phyloP scores from a whole-genome alignment of 2,888 invertebrate species.

The Eupithecia dodoneata region DNA sequence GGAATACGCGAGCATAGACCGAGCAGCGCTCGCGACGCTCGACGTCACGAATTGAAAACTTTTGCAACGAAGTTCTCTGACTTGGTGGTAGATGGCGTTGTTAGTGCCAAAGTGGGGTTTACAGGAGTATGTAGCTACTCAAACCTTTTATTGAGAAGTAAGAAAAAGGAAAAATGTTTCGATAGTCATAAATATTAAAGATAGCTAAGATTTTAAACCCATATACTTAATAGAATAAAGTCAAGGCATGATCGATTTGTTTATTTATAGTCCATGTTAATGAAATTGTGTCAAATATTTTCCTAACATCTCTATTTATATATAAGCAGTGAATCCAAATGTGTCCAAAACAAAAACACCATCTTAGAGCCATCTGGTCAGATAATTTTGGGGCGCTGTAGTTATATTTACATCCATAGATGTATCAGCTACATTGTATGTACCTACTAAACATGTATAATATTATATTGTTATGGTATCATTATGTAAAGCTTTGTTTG shows the following conservation, averaged over 20 bases:
- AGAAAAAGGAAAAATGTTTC: background rate
- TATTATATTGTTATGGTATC: constrained; percentile 40
- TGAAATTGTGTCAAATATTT: background rate
- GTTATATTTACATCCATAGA: constrained; percentile 26
- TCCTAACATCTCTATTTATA: background rate
- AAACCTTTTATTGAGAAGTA: background rate
- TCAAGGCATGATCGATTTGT: background rate
- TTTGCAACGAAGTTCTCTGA: constrained; percentile 19
- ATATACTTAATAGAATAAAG: background rate
- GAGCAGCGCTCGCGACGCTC: constrained; percentile 59
- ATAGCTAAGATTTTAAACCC: background rate
- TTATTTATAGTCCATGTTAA: background rate
- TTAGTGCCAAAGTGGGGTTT: constrained; percentile 23
- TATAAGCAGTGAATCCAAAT: background rate
- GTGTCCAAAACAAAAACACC: constrained; percentile 4
- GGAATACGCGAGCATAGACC: constrained; percentile 76
- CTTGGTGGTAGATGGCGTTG: constrained; percentile 25
- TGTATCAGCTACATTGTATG: constrained; percentile 23
- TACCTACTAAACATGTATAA: constrained; percentile 33
- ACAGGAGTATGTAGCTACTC: background rate
- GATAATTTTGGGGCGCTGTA: constrained; percentile 23
- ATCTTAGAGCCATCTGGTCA: constrained; percentile 20
- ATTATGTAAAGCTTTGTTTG: constrained; percentile 47
- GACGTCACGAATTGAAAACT: constrained; percentile 29
- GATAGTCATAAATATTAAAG: background rate